Percentiles rank a stretch among this genome's conserved stretches.
Evolutionary conservation across 2,888 invertebrate genomes (phyloP).

Genomic region (Drosophila anomelani): DNA sequence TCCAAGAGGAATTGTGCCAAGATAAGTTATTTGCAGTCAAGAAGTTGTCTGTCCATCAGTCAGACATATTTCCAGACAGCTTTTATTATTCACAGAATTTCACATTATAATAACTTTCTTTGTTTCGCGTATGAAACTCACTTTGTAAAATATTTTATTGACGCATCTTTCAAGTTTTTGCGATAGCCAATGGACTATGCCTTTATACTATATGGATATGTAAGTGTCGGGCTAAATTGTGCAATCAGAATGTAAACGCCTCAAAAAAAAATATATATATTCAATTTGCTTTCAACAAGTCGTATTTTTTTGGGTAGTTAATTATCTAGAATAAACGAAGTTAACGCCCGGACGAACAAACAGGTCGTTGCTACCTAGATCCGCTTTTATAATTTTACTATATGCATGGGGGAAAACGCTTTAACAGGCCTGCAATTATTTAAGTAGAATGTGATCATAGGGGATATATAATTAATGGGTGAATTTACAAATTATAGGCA

Average conservation of each 20-base stretch:
- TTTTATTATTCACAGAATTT: slow-evolving; percentile 5
- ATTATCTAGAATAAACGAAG: slow-evolving; percentile 16
- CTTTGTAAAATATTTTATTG: slow-evolving; percentile 16
- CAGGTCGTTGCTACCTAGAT: slow-evolving; percentile 28
- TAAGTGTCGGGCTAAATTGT: slow-evolving; percentile 18
- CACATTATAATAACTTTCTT: slow-evolving; percentile 40
- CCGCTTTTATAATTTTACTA: slow-evolving; percentile 8
- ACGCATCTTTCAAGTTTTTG: slow-evolving; percentile 12
- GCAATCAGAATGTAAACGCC: slow-evolving; percentile 14
- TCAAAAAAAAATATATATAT: not conserved
- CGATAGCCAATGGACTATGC: slow-evolving; percentile 12
- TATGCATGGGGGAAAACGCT: not conserved
- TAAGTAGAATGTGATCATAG: slow-evolving; percentile 10
- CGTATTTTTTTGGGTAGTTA: slow-evolving; percentile 14
- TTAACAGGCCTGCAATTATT: slow-evolving; percentile 16
- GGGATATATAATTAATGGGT: slow-evolving; percentile 3
- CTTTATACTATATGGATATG: not conserved
- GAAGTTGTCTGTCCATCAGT: slow-evolving; percentile 12
- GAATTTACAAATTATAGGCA: not conserved
- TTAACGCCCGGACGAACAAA: slow-evolving; percentile 37
- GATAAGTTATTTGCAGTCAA: slow-evolving; percentile 14
- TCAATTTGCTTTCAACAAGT: slow-evolving; percentile 9
- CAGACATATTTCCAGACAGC: not conserved
- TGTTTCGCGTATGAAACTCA: slow-evolving; percentile 5
- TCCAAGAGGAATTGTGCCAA: not conserved